Base-by-base conservation (phyloP, 2,113 vertebrate species). In the Triplophysa dalaica region DNA sequence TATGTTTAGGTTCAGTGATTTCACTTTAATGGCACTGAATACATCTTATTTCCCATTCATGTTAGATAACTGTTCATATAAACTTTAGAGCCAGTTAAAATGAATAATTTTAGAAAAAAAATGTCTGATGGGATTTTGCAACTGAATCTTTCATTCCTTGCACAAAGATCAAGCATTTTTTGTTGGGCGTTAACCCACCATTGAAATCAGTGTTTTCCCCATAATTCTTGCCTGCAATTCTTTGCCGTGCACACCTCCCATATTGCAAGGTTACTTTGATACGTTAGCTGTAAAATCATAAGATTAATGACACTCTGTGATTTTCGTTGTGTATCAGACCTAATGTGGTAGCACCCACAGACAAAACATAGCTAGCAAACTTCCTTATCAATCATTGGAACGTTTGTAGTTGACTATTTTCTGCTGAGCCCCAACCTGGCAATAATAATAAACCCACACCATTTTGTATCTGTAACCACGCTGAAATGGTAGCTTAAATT, bases 281-380 rank as follows among this genome's bases (percentile, higher is more conserved):
- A 94, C 95, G 95, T 96, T 95, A 95, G 92, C 93, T 94, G 88
- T 94, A 92, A 94, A 96, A 95, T 94, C 93, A 93, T 90, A 12
- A 82, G 90, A 91, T 92, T 93, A 93, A 94, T 96, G 95, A 96
- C 92, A 89, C 92, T 90, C 93, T 94, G 93, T 94, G 94, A 94
- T 94, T 93, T 95, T 96, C 95, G 95, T 96, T 95, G 95, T 96
- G 96, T 95, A 95, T 95, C 94, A 93, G 90, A 94, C 93, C 87
- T 88, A 82, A 89, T 86, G 90, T 89, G 89, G 90, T 91, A 58
- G 21, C n/a, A 58, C 54, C 54, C 54, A n/a, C n/a, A 58, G 8
- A 58, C 54, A 9, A 24, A 9, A 8, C n/a, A 19, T 58, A 21
- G 19, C 50, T 52, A 17, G 54, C 19, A 58, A 58, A 58, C 19